These are phyloP conservation scores for Drosophila yakuba DNA, from an alignment of 1,140 invertebrate species.

Conservation along the genomic window DNA sequence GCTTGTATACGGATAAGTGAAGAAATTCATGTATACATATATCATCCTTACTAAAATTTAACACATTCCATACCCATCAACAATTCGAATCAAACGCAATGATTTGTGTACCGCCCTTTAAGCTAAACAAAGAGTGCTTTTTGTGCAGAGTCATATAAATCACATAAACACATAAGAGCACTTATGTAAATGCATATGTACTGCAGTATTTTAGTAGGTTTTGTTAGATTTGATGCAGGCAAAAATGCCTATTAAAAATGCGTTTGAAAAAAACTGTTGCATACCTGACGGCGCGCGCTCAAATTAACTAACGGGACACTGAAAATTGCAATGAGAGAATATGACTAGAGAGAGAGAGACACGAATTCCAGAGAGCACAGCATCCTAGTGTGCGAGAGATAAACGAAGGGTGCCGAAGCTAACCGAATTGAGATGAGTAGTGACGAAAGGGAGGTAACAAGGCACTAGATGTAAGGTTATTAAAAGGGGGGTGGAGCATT, in stretches of 20 bases:
- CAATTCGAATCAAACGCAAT: constrained; percentile 22
- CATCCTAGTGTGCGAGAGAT: constrained; percentile 16
- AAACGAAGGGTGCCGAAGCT: constrained; percentile 6
- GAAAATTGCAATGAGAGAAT: constrained; percentile 13
- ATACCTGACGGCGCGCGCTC: constrained; percentile 70
- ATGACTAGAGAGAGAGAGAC: background rate
- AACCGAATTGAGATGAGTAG: background rate
- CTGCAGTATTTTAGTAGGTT: constrained; percentile 64
- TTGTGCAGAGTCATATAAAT: constrained; percentile 23
- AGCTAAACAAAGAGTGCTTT: constrained; percentile 32
- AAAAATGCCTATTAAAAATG: constrained; percentile 64
- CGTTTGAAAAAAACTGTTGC: constrained; percentile 77
- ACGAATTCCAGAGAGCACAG: constrained; percentile 12
- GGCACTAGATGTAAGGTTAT: constrained; percentile 3
- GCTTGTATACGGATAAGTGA: constrained; percentile 1
- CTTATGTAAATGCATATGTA: constrained; percentile 36
- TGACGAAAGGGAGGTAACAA: background rate
- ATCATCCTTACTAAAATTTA: constrained; percentile 10
- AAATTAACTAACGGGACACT: constrained; percentile 54
- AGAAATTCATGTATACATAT: background rate
- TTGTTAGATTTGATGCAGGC: constrained; percentile 56
- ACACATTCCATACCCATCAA: background rate
- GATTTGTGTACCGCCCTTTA: constrained; percentile 34
- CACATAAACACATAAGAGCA: constrained; percentile 17
- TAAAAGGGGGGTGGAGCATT: background rate